Evolutionary conservation across 2,888 invertebrate genomes (phyloP).

Genomic region (Athripsodes cinereus): DNA sequence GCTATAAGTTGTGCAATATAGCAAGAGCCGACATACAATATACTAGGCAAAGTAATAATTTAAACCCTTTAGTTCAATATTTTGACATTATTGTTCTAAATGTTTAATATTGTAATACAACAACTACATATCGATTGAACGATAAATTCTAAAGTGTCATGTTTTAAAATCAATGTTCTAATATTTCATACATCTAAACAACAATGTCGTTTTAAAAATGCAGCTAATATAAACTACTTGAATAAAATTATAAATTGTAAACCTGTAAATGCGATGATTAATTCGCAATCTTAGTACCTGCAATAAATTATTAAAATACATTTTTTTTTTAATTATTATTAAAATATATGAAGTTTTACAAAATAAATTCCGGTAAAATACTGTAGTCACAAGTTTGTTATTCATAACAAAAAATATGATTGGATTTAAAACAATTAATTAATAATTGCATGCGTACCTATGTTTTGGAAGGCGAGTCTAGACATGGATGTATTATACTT

Average conservation of each 20-base stretch:
- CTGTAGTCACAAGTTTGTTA: no score
- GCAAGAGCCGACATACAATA: not conserved
- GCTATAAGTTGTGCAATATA: slow-evolving; percentile 11
- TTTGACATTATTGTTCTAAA: not conserved
- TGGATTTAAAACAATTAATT: no score
- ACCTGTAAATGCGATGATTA: no score
- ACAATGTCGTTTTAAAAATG: not conserved
- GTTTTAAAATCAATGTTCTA: not conserved
- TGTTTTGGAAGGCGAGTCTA: no score
- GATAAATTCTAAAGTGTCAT: not conserved
- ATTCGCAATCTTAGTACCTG: no score
- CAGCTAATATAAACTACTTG: not conserved
- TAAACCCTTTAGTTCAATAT: not conserved
- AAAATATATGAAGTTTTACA: no score
- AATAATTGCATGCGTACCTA: no score
- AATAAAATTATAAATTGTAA: not conserved
- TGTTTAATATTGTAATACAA: not conserved
- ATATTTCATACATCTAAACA: not conserved
- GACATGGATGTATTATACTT: no score
- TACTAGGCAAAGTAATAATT: not conserved
- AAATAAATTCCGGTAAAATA: no score
- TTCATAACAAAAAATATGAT: no score
- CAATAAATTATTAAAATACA: no score
- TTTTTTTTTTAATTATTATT: no score
- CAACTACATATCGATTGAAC: not conserved